Conservation (phyloP, 2,888 invertebrate genomes). For the Coleophora deauratella region DNA sequence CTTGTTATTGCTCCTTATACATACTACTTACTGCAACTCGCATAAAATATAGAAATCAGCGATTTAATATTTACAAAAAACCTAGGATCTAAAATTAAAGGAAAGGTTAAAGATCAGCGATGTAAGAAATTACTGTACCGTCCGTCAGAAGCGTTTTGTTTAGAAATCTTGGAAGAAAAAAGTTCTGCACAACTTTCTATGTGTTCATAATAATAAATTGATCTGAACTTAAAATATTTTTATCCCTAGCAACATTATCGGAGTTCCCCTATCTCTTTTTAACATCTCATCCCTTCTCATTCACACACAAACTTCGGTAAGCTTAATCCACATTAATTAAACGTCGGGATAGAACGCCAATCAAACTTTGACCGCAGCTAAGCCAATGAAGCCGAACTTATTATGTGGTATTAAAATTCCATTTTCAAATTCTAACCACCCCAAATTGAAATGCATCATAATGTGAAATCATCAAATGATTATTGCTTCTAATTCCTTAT, state of each 20-base stretch:
- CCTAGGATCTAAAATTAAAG: no score
- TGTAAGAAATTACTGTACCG: no score
- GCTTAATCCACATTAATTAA: slow-evolving; percentile 65
- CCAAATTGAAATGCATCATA: slow-evolving; percentile 49
- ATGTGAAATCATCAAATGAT: slow-evolving; percentile 36
- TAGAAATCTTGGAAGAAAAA: no score
- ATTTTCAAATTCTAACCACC: slow-evolving; percentile 51
- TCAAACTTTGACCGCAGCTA: slow-evolving; percentile 70
- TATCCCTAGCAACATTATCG: slow-evolving; percentile 52
- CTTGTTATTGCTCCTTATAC: no score
- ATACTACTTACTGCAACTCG: no score
- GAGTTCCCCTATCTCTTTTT: slow-evolving; percentile 39
- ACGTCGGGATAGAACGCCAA: slow-evolving; percentile 66
- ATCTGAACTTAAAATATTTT: no score
- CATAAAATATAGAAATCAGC: no score
- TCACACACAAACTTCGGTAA: slow-evolving; percentile 45
- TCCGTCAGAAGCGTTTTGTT: no score
- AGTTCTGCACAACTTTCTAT: no score
- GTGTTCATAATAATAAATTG: no score
- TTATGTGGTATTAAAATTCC: slow-evolving; percentile 69
- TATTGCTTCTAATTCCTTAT: slow-evolving; percentile 32
- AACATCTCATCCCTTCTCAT: slow-evolving; percentile 28
- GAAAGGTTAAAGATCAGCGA: no score
- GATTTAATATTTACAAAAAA: no score
- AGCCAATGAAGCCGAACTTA: slow-evolving; percentile 66